Percentiles rank a stretch among this genome's conserved stretches.
Conservation (phyloP, 2,888 invertebrate species). For the Andrena dorsata region DNA sequence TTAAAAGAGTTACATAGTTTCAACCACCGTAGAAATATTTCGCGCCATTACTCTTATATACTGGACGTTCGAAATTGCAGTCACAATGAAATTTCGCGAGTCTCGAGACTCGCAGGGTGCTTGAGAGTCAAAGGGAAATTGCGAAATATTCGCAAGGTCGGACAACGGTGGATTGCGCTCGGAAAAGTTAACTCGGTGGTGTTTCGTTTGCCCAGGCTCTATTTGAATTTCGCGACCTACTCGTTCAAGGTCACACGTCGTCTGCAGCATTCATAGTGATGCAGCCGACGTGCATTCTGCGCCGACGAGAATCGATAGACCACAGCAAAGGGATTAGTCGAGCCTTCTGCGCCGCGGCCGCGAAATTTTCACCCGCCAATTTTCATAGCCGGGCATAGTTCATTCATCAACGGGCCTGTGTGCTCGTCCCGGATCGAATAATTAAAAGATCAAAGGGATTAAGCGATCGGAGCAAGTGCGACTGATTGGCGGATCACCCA, state of each 20-base stretch:
- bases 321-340: conserved; percentile 44
- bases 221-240: conserved; percentile 47
- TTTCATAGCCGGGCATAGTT: background rate
- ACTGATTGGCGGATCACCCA: background rate
- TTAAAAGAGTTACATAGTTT: background rate
- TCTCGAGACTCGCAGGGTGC: too few species aligned
- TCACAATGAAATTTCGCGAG: background rate
- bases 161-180: background rate
- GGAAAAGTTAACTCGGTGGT: conserved; percentile 5
- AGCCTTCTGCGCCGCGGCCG: background rate
- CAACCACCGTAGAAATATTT: too few species aligned
- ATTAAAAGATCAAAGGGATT: background rate
- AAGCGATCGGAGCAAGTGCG: too few species aligned
- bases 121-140: background rate
- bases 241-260: conserved; percentile 63
- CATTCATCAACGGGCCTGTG: background rate
- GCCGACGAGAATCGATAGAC: conserved; percentile 58
- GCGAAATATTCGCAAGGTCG: background rate
- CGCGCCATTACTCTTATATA: too few species aligned
- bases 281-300: conserved; percentile 53
- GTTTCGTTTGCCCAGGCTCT: conserved; percentile 20
- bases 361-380: conserved; percentile 28
- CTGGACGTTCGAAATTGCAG: too few species aligned
- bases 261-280: conserved; percentile 66
- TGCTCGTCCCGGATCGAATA: background rate